These are phyloP conservation scores for Chloropsis cyanopogon DNA, from an alignment of 2,113 vertebrate species.

Conservation along the genomic window DNA sequence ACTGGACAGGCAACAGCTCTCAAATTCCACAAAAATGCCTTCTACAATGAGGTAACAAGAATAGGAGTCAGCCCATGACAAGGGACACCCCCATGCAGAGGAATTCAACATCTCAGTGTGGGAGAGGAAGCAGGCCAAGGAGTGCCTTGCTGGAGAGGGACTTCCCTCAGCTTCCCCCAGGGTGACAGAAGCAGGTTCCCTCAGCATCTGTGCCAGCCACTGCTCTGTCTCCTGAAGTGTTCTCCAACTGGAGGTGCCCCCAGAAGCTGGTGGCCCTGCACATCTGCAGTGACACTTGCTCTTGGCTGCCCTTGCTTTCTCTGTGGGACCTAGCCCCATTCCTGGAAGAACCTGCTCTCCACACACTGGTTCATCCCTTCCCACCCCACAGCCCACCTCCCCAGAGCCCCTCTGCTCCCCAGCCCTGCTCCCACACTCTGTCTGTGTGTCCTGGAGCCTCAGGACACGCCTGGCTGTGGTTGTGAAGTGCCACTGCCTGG, in stretches of 20 bases:
- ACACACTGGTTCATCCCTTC: background rate
- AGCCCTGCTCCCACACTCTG: background rate
- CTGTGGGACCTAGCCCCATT: fast-evolving
- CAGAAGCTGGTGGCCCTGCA: background rate
- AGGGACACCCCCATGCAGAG: background rate
- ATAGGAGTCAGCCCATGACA: background rate
- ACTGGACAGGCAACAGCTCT: background rate
- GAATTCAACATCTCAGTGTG: background rate
- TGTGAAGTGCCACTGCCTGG: background rate
- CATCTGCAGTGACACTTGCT: background rate
- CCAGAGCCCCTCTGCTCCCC: fast-evolving
- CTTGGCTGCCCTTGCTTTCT: background rate
- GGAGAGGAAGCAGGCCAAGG: background rate
- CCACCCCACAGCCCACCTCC: background rate
- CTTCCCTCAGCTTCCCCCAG: background rate
- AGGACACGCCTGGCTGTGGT: background rate
- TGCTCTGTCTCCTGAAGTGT: background rate
- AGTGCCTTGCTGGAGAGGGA: background rate
- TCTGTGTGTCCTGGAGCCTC: too few relatives aligned
- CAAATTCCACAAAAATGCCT: background rate
- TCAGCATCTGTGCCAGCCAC: background rate
- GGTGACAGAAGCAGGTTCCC: background rate
- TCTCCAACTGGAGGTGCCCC: background rate
- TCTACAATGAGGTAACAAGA: background rate
- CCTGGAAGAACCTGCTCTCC: background rate